These are phyloP conservation scores for Halcyon badia DNA, from an alignment of 2,797 vertebrate genomes.

Conservation along the genomic window DNA sequence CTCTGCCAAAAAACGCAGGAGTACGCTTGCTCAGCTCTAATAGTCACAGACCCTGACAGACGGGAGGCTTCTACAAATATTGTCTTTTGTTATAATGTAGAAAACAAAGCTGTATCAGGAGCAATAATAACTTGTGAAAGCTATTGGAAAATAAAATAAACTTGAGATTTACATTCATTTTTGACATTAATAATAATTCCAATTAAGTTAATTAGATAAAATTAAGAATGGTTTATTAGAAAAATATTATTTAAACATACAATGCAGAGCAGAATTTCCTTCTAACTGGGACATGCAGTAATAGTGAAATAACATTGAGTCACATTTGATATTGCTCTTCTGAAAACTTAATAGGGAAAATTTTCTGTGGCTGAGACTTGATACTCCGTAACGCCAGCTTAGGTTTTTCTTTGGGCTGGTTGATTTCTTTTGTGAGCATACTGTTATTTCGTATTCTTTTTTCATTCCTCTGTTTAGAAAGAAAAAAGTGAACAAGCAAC, in stretches of 20 bases:
- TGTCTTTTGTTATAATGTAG: not conserved
- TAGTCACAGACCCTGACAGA: not conserved
- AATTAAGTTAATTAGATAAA: not conserved
- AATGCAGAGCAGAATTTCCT: not conserved
- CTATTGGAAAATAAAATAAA: not conserved
- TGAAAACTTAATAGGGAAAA: not conserved
- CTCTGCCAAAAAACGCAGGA: not conserved
- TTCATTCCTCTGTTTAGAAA: conserved; percentile 46
- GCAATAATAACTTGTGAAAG: not conserved
- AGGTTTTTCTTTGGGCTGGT: not conserved
- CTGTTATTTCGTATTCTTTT: conserved; percentile 36
- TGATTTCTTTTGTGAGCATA: not conserved
- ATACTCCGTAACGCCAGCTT: not conserved
- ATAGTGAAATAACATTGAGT: not conserved
- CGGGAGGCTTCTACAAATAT: not conserved
- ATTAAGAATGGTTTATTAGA: not conserved
- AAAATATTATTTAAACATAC: not conserved
- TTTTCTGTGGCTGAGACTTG: not conserved
- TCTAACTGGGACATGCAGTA: not conserved
- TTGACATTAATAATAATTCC: not conserved
- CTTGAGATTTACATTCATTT: not conserved
- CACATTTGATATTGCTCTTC: not conserved
- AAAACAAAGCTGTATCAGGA: not conserved
- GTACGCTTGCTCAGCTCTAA: not conserved
- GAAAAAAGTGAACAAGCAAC: conserved; percentile 49